Evolutionary conservation across 2,888 invertebrate genomes (phyloP), one percentile per base, ranked within the genome.

Genomic region (Meteorus colon): DNA sequence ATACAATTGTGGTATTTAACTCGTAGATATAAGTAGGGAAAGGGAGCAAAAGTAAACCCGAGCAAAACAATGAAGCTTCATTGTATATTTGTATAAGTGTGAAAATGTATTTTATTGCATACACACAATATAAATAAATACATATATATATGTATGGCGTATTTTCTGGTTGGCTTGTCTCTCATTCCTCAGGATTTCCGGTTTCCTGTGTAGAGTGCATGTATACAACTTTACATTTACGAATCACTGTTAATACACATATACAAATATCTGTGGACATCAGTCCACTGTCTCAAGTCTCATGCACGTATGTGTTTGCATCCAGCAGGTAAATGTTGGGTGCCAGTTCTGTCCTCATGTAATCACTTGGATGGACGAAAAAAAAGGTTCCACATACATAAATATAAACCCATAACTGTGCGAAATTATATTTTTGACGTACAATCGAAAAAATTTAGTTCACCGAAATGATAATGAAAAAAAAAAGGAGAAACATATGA

Each of bases 121-220:
- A 48, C n/a, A 48, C 14, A 69, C 48, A 55, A 51, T 27, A 3
- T 68, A 24, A 24, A 68, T 31, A 51, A 8, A 51, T 48, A 55
- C 29, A 19, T 51, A 16, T 60, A 19, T 19, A 41, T 48, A 19
- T 41, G 34, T 45, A 27, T 29, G 14, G 10, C 48, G 73, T 70
- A 55, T 55, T 85, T 86, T 86, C 86, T 85, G 86, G 81, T 85
- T 84, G 85, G 86, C 59, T 75, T 70, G 75, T 69, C 70, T 85
- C 85, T 84, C 80, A 83, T 83, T 80, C 79, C 82, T 84, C 85
- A 86, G 86, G 86, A 86, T 86, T 86, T 86, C 86, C 86, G 84
- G 86, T 86, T 86, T 86, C 86, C 86, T 86, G 85, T 82, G 51
- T 41, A 16, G 27, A 82, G 73, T 82, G 81, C 79, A 81, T 80